A percentile compares a stretch with the other conserved stretches of the same genome.
Conservation (phyloP, 1,140 invertebrate genomes). For the Zophobas atratus region DNA sequence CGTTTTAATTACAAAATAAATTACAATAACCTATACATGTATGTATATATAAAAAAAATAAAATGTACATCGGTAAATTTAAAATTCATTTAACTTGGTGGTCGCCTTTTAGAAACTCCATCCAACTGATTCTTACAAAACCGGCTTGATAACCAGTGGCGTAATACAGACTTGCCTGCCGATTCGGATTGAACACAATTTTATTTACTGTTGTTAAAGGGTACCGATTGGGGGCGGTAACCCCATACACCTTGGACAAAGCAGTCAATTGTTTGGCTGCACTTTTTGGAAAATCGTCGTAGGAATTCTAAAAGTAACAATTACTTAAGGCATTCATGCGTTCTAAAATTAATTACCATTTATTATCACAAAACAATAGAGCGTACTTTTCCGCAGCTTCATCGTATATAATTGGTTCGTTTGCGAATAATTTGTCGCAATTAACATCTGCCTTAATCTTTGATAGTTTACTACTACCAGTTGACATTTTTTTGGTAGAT, state of each 20-base stretch:
- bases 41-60: constrained; percentile 32
- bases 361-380: constrained; percentile 61
- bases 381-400: constrained; percentile 56
- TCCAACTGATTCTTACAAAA: constrained; percentile 57
- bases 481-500: background rate
- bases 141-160: constrained; percentile 63
- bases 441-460: constrained; percentile 24
- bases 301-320: constrained; percentile 49
- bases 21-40: constrained; percentile 31
- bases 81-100: constrained; percentile 15
- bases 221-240: constrained; percentile 55
- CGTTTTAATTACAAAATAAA: constrained; percentile 33
- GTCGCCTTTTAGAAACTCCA: constrained; percentile 57
- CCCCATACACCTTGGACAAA: constrained; percentile 26
- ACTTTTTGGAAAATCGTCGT: constrained; percentile 51
- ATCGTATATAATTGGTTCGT: constrained; percentile 54
- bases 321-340: background rate
- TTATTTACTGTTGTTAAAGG: constrained; percentile 59
- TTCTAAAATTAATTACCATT: constrained; percentile 53
- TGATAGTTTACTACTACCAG: background rate
- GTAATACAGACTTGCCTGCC: constrained; percentile 56
- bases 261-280: constrained; percentile 37
- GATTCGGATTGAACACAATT: constrained; percentile 61
- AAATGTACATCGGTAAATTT: constrained; percentile 1
- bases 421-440: background rate